Conservation (phyloP, 1,140 invertebrate species). For the Trialeurodes vaporariorum region DNA sequence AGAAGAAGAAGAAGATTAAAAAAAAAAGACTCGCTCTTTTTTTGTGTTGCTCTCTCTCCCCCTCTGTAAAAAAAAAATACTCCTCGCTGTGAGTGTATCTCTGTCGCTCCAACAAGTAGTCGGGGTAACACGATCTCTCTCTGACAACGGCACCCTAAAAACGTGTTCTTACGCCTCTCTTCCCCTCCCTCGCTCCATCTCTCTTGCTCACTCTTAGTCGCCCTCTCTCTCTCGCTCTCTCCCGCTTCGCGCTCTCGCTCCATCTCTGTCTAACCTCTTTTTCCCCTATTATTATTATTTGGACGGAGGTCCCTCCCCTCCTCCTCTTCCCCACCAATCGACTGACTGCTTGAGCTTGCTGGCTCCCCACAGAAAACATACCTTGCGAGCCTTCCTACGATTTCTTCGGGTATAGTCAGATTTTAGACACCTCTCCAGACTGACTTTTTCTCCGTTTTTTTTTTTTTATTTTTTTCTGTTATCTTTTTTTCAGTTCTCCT, state of each 20-base stretch:
- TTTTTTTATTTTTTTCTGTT: conserved; percentile 9
- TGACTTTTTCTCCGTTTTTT: conserved; percentile 11
- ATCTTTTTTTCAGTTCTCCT: conserved; percentile 9
- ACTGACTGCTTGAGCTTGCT: neutral
- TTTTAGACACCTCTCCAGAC: conserved; percentile 8
- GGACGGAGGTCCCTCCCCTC: neutral
- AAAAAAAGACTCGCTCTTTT: conserved; percentile 18
- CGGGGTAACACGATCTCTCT: neutral
- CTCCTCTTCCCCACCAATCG: neutral
- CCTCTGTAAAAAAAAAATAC: neutral
- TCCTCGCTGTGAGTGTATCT: no score
- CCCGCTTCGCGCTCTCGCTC: conserved; percentile 5
- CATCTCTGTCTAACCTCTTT: neutral
- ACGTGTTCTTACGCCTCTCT: neutral
- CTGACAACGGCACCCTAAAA: neutral
- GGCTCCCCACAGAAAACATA: conserved; percentile 7
- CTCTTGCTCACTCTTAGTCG: neutral
- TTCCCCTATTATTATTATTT: conserved; percentile 3
- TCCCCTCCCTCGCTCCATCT: conserved; percentile 5
- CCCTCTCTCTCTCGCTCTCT: no score
- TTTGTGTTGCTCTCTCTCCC: no score
- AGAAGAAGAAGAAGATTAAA: conserved; percentile 5
- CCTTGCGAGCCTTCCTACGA: neutral
- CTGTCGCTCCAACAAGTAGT: neutral
- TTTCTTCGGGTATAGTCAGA: conserved; percentile 12